Percentiles rank a stretch among this genome's conserved stretches.
Evolutionary conservation across 2,797 vertebrate genomes (phyloP).

Genomic region (Ficedula albicollis): DNA sequence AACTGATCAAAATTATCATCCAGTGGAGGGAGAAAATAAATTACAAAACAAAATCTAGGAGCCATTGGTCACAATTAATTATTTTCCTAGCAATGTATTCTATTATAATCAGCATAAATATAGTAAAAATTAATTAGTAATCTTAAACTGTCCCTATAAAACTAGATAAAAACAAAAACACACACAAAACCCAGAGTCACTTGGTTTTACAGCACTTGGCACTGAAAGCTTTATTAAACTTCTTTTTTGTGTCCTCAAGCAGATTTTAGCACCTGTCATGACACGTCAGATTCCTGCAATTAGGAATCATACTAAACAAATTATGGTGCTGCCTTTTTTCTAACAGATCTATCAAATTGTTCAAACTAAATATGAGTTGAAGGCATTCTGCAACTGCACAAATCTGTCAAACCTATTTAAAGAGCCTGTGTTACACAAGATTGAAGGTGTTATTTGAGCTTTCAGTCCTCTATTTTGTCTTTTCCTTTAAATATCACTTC

Average conservation of each 20-base stretch:
- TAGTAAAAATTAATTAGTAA: background rate
- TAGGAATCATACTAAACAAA: conserved; percentile 46
- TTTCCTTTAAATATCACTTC: background rate
- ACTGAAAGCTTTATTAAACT: conserved; percentile 2
- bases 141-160: background rate
- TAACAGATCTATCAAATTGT: conserved; percentile 48
- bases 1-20: background rate
- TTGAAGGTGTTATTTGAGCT: conserved; percentile 3
- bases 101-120: background rate
- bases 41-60: background rate
- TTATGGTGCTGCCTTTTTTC: background rate
- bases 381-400: conserved; percentile 59
- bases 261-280: conserved; percentile 58
- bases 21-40: background rate
- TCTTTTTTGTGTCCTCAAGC: conserved; percentile 34
- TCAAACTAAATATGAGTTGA: conserved; percentile 67
- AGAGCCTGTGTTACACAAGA: background rate
- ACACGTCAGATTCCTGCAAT: conserved; percentile 50
- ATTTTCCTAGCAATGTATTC: background rate
- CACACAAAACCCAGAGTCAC: background rate
- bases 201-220: conserved; percentile 11
- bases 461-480: background rate
- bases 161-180: background rate
- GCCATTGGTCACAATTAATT: background rate
- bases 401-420: conserved; percentile 62